A percentile compares a stretch with the other conserved stretches of the same genome.
These are phyloP conservation scores for Gulo gulo DNA, from an alignment of 2,113 vertebrate genomes.

Conservation along the genomic window DNA sequence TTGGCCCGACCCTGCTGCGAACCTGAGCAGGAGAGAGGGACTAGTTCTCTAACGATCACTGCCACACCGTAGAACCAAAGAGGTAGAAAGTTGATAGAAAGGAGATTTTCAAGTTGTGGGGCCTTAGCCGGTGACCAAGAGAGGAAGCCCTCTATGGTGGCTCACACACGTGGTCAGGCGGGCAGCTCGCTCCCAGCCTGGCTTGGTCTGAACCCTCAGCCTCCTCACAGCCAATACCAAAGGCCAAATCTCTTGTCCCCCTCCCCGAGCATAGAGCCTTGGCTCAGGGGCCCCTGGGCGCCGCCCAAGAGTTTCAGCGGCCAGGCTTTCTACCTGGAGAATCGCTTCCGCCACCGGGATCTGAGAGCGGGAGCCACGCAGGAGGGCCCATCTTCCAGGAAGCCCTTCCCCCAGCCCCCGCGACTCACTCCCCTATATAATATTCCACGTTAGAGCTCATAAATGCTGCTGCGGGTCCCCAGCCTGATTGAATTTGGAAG, in stretches of 20 bases:
- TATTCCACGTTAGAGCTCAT: slow-evolving; percentile 88
- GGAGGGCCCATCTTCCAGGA: slow-evolving; percentile 84
- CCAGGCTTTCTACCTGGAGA: slow-evolving; percentile 38
- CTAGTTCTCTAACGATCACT: not conserved
- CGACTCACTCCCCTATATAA: slow-evolving; percentile 85
- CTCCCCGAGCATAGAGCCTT: not conserved
- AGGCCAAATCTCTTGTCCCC: not conserved
- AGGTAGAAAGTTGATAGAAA: not conserved
- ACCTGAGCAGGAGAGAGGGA: not conserved
- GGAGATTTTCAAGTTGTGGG: not conserved
- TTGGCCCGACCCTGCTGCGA: not conserved
- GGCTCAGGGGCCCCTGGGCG: not conserved
- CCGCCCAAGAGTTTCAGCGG: not conserved
- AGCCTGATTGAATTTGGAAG: slow-evolving; percentile 91
- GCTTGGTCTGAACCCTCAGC: not conserved
- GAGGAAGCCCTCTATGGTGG: not conserved
- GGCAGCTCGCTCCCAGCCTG: not conserved
- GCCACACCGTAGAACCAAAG: not conserved
- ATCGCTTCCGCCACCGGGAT: slow-evolving; percentile 30
- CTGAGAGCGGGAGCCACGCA: not conserved
- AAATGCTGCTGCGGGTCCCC: slow-evolving; percentile 87
- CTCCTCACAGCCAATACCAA: not conserved
- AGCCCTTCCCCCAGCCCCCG: slow-evolving; percentile 81
- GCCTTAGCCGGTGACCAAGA: not conserved
- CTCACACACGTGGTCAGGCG: rapidly evolving